Base-by-base conservation (phyloP, 2,888 invertebrate genomes). In the Pardosa pseudoannulata region DNA sequence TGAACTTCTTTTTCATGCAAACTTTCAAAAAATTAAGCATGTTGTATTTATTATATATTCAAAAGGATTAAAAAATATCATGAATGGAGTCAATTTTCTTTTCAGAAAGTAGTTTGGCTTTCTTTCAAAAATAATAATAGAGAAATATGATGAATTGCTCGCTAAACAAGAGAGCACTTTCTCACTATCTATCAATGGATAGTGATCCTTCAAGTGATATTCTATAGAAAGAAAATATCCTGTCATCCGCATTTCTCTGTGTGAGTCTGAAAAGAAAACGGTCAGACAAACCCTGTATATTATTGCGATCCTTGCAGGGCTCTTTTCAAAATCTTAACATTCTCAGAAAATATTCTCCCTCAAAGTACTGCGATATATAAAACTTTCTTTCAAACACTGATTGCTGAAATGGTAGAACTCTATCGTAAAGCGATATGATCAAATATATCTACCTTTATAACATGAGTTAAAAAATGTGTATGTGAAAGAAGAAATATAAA, bases 171-270 rank as follows among this genome's bases (percentile, higher is more conserved):
- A 23, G 23, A 56, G 56, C 19, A 56, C 56, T 56, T 56, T 23
- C 23, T 23, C 23, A 23, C 56, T 56, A 56, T 56, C 56, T 56
- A 23, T 56, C 56, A 56, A 56, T 56, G 3, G 56, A 56, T 23
- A 56, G 56, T 56, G 56, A 56, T 56, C 56, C 56, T 56, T 56
- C 56, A 56, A 23, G 19, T 3, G 56, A 56, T 56, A 56, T 56
- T 23, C 56, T 56, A 56, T 56, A 23, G 56, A 56, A 56, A 56
- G 56, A 56, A 19, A 16, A 56, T 56, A 56, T 3, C 23, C 56
- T 56, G 56, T 56, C 56, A 56, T 56, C 56, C 56, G 56, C 56
- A 56, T 56, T 56, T 56, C 56, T 56, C 23, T 11, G 5, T 3
- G 56, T 16, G 56, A 56, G 1, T 2, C 16, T 19, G 1, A 19